Base-by-base conservation (phyloP, 2,113 vertebrate species). In the Climacteris rufus region DNA sequence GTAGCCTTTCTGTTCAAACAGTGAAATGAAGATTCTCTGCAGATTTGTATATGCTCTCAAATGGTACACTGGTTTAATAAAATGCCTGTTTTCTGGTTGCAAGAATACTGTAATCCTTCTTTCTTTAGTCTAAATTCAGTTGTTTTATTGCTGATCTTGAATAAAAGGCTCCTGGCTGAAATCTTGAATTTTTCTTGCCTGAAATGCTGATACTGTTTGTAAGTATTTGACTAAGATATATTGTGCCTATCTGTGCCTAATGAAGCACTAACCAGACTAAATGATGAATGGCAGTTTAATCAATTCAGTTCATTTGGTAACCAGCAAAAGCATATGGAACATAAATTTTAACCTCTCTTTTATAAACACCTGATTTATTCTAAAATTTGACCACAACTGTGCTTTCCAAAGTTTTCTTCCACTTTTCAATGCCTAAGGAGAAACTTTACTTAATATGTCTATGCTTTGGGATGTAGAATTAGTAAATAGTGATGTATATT, bases 251-350 rank as follows among this genome's bases (percentile, higher is more conserved):
- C 94, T 89, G 91, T 97, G 95, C 93, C 90, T 98, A 98, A 98
- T 98, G 98, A 97, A 98, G 97, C 97, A 72, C 95, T 97, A 96
- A 97, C 96, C 75, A 88, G 85, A 64, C 84, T 96, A 97, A 98
- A 97, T 98, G 96, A 97, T 98, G 98, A 98, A 96, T 98, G 97
- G 75, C 98, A 98, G 92, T 97, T 97, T 96, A 97, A 97, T 98
- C 97, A 98, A 93, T 97, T 93, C 87, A 59, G 33, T 91, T 93
- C 80, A 92, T 96, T 97, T 64, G 72, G 50, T 96, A 96, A 93
- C 85, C 75, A 86, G 87, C 95, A 97, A 96, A 97, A 96, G 95
- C 95, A 97, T 96, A 94, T 85, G 87, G 90, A 97, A 94, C 93
- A 94, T 96, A 97, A 97, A 97, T 97, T 96, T 97, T 97, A 97